Base-by-base conservation (phyloP, 2,888 invertebrate species). In the Pedicia rivosa region DNA sequence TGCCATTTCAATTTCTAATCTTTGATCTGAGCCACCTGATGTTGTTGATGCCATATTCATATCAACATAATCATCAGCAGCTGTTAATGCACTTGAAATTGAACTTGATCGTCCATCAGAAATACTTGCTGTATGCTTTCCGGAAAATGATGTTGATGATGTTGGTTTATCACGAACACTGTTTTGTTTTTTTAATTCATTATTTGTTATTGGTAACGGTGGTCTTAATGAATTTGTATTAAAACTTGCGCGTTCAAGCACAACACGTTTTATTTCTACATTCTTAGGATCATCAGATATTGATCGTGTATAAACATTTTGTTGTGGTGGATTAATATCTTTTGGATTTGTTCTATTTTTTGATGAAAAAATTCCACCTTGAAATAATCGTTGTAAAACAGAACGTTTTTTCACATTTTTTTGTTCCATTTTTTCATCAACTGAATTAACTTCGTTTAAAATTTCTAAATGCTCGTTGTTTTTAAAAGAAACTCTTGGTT, bases 291-390 rank as follows among this genome's bases (percentile, higher is more conserved):
- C 33, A 17, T 51, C 48, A 2, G 44, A 35, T n/a, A n/a, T n/a
- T 3, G 52, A 44, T 12, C 46, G 39, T 17, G 12, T 32, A 4
- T 16, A 37, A 27, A 3, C 22, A 16, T 32, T 16, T 33, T 13
- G 36, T 32, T 30, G 52, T 36, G 45, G 40, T 36, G 54, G 55
- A 34, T 47, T 41, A 22, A 40, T 44, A 34, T 50, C 51, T 46
- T 57, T 58, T 38, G 59, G 59, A 20, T 50, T 55, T 1, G 57
- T 60, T 46, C 53, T 57, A 22, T 57, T 51, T 26, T 53, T 50
- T 3, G 57, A 48, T 6, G 59, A 51, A 42, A 61, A 60, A 22
- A 61, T 49, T 17, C 54, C 56, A 35, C 55, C 53, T 1, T 56
- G 53, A 15, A 60, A 42, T 2, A 57, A 45, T 4, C 60, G 50